Base-by-base conservation (phyloP, 2,888 invertebrate genomes). In the Oscheius sp. region DNA sequence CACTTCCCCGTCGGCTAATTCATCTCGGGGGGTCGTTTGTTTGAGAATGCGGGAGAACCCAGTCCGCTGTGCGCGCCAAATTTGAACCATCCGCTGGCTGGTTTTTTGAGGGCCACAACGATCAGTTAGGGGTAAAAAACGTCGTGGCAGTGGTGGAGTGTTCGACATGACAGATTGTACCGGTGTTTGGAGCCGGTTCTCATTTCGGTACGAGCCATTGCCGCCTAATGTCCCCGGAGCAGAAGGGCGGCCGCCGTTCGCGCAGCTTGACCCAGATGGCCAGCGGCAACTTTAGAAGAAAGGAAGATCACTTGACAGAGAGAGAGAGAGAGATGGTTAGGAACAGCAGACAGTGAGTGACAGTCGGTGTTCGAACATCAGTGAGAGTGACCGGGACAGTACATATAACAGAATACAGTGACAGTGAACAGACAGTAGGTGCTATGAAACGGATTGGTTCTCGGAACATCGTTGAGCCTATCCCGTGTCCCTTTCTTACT, bases 41-140 rank as follows among this genome's bases (percentile, higher is more conserved):
- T 35, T 35, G 63, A 48, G 47, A 21, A 42, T 68, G 68, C 68
- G 68, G 68, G 55, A 68, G 29, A 53, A 4, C 42, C 3, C 42
- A 42, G 42, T 42, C 42, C 21, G 21, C 21, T 51, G 35, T 13
- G 47, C 47, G 63, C 68, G 68, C 68, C 68, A 68, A 68, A 68
- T 68, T 68, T 68, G 68, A 68, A 68, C 68, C 65, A 42, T 42
- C 42, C 48, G 29, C 35, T 21, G 68, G 68, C 68, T 55, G 68
- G 68, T 68, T 68, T 68, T 63, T 53, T 66, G 66, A 68, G 55
- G 53, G 68, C 37, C 68, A 42, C 42, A 42, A 7, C 42, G 4
- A 53, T 37, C 63, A 47, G 47, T 33, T 42, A 11, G 33, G 37
- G 10, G 35, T 11, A 60, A 60, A 60, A 60, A 60, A 60, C 42